Percentiles rank a stretch among this genome's conserved stretches.
These are phyloP conservation scores for Atlantisia rogersi DNA, from an alignment of 2,113 vertebrate species.

Conservation along the genomic window DNA sequence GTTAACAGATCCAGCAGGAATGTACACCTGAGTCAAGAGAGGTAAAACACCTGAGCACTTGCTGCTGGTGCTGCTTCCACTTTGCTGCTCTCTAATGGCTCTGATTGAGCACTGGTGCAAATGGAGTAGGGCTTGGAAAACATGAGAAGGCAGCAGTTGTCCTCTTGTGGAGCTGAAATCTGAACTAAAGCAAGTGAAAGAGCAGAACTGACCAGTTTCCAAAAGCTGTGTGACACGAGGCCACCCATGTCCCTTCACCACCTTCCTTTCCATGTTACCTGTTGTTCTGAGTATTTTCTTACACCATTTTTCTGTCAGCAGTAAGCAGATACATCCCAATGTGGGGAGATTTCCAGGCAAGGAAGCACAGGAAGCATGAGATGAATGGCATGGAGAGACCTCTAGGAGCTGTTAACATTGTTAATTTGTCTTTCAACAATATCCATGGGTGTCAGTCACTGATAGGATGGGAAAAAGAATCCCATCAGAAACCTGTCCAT, in stretches of 20 bases:
- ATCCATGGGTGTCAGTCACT: neutral
- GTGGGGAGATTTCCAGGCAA: neutral
- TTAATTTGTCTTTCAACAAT: neutral
- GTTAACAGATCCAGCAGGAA: neutral
- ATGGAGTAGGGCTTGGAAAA: neutral
- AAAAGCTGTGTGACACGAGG: neutral
- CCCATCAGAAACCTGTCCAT: neutral
- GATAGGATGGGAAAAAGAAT: neutral
- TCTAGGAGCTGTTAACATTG: neutral
- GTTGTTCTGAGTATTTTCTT: neutral
- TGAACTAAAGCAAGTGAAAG: neutral
- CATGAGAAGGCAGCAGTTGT: neutral
- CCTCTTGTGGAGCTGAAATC: neutral
- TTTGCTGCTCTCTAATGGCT: neutral
- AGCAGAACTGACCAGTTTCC: neutral
- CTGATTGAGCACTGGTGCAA: neutral
- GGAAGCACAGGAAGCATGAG: fast-evolving
- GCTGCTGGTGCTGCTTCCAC: neutral
- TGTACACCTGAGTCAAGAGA: neutral
- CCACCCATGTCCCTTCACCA: neutral
- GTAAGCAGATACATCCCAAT: neutral
- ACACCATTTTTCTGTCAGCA: neutral
- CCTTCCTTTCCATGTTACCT: neutral
- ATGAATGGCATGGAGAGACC: neutral
- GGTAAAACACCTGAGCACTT: neutral